These are phyloP conservation scores for Amphimedon queenslandica DNA, from an alignment of 37 sponge, comb jelly and placozoan species.

Conservation along the genomic window DNA sequence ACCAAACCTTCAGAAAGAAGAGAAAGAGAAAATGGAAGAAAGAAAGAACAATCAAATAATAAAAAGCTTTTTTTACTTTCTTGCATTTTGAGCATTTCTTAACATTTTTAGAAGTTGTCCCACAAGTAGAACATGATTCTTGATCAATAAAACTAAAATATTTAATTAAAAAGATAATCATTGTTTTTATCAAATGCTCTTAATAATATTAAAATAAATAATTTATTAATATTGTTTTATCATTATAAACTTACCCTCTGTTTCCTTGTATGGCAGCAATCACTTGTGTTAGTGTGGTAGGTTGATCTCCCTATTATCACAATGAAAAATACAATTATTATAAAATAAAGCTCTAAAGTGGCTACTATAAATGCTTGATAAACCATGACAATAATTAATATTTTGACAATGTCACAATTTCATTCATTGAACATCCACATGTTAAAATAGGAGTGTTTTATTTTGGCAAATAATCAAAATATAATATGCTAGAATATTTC, in stretches of 20 bases:
- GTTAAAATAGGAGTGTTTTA: background rate
- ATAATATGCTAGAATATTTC: too few relatives aligned
- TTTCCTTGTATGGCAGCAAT: slow-evolving; percentile 17
- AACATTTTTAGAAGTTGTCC: background rate
- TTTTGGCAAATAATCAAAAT: too few relatives aligned
- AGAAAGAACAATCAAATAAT: too few relatives aligned
- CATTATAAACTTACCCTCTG: slow-evolving; percentile 1
- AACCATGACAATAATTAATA: too few relatives aligned
- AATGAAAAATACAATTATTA: too few relatives aligned
- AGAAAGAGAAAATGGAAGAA: too few relatives aligned
- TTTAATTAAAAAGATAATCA: background rate
- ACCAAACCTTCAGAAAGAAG: slow-evolving; percentile 30
- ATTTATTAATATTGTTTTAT: too few relatives aligned
- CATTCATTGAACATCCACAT: background rate
- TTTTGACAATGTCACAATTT: background rate
- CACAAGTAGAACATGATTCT: slow-evolving; percentile 51
- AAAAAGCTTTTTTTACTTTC: slow-evolving; percentile 22
- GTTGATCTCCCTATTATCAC: slow-evolving; percentile 33
- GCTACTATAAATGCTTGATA: too few relatives aligned
- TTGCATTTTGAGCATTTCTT: slow-evolving; percentile 60
- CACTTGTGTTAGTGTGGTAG: slow-evolving; percentile 33
- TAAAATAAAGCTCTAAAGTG: too few relatives aligned
- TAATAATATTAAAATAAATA: too few relatives aligned
- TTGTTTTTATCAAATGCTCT: background rate
- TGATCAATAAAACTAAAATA: background rate